Base-by-base conservation (phyloP, 1,140 invertebrate species). In the Drosophila mauritiana region DNA sequence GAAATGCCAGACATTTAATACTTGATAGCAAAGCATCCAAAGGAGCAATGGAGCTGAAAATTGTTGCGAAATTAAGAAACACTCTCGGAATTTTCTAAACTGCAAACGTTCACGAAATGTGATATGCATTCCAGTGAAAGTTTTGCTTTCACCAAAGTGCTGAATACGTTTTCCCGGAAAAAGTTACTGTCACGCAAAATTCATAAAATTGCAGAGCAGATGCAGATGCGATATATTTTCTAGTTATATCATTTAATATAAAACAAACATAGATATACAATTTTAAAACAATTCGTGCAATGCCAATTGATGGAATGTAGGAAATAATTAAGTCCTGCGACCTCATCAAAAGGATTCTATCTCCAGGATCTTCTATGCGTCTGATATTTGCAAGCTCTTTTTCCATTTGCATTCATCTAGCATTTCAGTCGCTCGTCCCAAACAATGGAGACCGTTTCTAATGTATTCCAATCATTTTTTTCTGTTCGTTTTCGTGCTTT, bases 391-490 rank as follows among this genome's bases (percentile, higher is more conserved):
- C 17, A 34, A 34, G 8, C 25, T 52, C 34, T 45, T 42, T 40
- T 69, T 40, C 63, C 67, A 68, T 69, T 70, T 70, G 42, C 51
- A 69, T 70, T 69, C 34, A 37, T 69, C 67, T 12, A 31, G 17
- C 63, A 20, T 46, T 70, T 31, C 40, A 8, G 37, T 49, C 12
- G 12, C 34, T 43, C 34, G 34, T 4, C 56, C 39, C 25, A 56
- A 62, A 61, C 64, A 61, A 72, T 48, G 62, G 61, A 69, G 70
- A 80, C 59, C 78, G 75, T 56, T 80, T 83, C 80, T 84, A 84
- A 83, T 76, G 80, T 84, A 80, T 83, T 84, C 75, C 72, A 84
- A 73, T 76, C 72, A 72, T 63, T 52, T 73, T 39, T 45, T 45
- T 40, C 39, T 73, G 25, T 79, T 79, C 59, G 34, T 42, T 45